phyloP scores from a whole-genome alignment of 2,113 vertebrate genomes.

The Nestor notabilis region DNA sequence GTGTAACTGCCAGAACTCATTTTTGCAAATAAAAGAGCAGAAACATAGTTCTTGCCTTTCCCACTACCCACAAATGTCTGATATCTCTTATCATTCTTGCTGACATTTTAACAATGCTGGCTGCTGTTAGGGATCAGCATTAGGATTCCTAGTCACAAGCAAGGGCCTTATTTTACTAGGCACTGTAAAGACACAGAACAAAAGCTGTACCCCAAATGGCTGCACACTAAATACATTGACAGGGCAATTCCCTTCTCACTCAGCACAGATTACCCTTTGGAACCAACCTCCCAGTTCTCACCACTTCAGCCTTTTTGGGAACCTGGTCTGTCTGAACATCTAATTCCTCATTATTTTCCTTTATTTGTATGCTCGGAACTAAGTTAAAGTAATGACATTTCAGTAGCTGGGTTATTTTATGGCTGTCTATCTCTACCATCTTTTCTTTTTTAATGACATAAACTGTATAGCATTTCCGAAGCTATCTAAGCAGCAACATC shows the following conservation, averaged over 20 bases:
- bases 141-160: conserved; percentile 20
- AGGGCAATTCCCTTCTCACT: background rate
- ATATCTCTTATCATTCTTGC: conserved; percentile 16
- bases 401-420: background rate
- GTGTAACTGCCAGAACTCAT: background rate
- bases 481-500: background rate
- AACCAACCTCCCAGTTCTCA: background rate
- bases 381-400: background rate
- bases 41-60: background rate
- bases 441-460: background rate
- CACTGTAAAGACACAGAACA: background rate
- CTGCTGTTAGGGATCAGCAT: background rate
- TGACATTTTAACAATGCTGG: conserved; percentile 18
- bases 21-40: conserved; percentile 7
- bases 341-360: background rate
- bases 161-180: background rate
- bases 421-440: background rate
- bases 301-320: background rate
- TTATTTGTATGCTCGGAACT: background rate
- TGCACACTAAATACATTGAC: background rate
- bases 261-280: background rate
- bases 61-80: background rate
- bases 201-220: background rate
- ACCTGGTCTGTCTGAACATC: background rate
- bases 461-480: background rate